Percentiles rank a stretch among this genome's conserved stretches.
Conservation (phyloP, 1,140 invertebrate species). For the Limonius californicus region DNA sequence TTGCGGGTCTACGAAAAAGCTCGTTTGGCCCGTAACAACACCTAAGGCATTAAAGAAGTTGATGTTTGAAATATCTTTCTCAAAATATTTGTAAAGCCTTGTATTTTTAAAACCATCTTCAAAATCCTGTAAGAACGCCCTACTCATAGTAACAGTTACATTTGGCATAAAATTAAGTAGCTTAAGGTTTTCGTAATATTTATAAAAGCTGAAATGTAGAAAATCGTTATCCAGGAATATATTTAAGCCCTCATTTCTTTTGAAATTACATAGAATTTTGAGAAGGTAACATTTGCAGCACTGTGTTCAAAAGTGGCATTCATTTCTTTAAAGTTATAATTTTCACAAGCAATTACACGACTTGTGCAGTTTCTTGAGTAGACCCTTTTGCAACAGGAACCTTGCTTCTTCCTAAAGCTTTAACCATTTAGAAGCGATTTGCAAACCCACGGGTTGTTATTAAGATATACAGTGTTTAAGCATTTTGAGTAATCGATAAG, state of each 20-base stretch:
- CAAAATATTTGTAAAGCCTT: not conserved
- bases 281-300: no score
- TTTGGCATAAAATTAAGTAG: not conserved
- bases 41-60: not conserved
- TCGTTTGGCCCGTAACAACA: no score
- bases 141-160: no score
- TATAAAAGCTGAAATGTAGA: conserved; percentile 3
- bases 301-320: not conserved
- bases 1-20: no score
- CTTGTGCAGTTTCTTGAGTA: not conserved
- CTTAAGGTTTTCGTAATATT: conserved; percentile 9
- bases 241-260: not conserved
- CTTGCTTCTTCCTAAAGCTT: not conserved
- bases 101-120: not conserved
- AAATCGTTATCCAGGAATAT: conserved; percentile 2
- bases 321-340: not conserved
- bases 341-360: conserved; percentile 12
- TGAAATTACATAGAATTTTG: not conserved
- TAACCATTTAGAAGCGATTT: not conserved
- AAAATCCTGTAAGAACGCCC: no score
- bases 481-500: not conserved
- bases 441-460: conserved; percentile 7
- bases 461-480: not conserved
- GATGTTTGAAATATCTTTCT: not conserved
- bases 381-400: not conserved